phyloP scores from a whole-genome alignment of 2,797 vertebrate genomes.

The Cheirogaleus major region DNA sequence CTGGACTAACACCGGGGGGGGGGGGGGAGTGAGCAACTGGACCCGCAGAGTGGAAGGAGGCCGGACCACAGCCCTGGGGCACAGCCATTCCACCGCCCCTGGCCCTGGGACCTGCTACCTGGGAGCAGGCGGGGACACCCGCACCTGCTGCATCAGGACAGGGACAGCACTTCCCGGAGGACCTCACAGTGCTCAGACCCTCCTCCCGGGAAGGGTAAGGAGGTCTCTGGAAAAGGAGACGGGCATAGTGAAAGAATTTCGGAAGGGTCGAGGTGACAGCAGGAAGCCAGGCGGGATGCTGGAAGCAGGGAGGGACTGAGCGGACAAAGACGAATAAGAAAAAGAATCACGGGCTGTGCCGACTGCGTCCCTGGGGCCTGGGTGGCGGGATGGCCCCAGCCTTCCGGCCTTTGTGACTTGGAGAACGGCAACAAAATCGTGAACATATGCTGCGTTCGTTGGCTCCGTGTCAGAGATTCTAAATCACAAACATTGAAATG shows the following conservation, averaged over 20 bases:
- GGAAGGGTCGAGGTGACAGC: too few relatives aligned
- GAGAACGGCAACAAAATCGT: rapidly evolving
- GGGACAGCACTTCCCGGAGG: rapidly evolving
- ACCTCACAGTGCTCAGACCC: rapidly evolving
- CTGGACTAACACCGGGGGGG: background rate
- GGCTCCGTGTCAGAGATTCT: background rate
- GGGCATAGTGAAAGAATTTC: too few relatives aligned
- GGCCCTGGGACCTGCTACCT: too few relatives aligned
- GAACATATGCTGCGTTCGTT: rapidly evolving
- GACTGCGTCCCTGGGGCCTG: rapidly evolving
- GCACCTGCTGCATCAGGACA: rapidly evolving
- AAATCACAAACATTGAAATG: background rate
- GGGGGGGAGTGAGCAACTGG: rapidly evolving
- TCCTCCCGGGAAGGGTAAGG: background rate
- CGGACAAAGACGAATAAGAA: rapidly evolving
- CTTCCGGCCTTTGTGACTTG: rapidly evolving
- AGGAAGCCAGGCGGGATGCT: rapidly evolving
- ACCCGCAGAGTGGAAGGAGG: rapidly evolving
- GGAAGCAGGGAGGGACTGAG: background rate
- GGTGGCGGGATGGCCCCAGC: rapidly evolving
- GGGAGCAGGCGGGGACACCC: background rate
- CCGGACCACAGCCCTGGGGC: rapidly evolving
- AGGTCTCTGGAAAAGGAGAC: background rate
- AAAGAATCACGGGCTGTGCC: too few relatives aligned
- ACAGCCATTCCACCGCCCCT: background rate